A percentile compares a stretch with the other conserved stretches of the same genome.
Evolutionary conservation across 2,797 vertebrate genomes (phyloP).

Genomic region (Pyrocephalus nanus): DNA sequence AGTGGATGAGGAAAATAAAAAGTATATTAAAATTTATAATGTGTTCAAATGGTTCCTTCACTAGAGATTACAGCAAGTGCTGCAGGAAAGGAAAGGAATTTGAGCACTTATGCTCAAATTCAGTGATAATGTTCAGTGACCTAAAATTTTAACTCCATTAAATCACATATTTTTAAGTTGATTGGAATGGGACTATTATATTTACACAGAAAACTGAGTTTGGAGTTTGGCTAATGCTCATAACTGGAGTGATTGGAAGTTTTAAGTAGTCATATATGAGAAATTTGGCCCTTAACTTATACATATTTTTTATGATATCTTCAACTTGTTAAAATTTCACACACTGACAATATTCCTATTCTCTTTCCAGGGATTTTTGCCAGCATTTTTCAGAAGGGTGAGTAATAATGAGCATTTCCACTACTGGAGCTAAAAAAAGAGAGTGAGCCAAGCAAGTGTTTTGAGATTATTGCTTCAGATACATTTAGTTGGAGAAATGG

Average conservation of each 20-base stretch:
- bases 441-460: neutral
- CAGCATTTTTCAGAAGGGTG: neutral
- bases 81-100: neutral
- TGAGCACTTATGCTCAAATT: neutral
- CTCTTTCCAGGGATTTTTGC: neutral
- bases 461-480: neutral
- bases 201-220: neutral
- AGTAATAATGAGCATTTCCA: neutral
- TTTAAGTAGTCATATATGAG: neutral
- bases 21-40: neutral
- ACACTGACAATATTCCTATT: neutral
- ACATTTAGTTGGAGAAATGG: neutral
- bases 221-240: neutral
- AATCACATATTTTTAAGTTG: neutral
- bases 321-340: neutral
- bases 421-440: neutral
- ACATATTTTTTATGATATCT: neutral
- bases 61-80: neutral
- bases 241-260: neutral
- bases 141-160: neutral
- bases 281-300: neutral
- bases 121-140: neutral
- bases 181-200: neutral
- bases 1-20: neutral
- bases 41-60: neutral